Base-by-base conservation (phyloP, 2,113 vertebrate species). In the Telmatochromis sp. region DNA sequence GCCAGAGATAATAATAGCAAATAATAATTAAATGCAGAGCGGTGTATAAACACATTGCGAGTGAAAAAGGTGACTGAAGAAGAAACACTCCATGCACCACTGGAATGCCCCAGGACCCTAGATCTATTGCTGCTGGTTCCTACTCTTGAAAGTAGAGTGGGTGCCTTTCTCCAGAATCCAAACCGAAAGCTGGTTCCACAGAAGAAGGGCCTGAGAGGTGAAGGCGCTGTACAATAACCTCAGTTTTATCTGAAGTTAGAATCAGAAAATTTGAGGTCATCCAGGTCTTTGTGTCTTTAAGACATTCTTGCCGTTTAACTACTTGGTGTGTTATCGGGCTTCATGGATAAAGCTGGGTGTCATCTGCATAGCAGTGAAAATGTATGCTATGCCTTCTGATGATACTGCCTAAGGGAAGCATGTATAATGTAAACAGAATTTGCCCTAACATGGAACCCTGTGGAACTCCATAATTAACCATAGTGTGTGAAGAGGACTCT, bases 291-390 rank as follows among this genome's bases (percentile, higher is more conserved):
- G 1, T 21, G 0, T 37, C 19, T 37, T 65, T 1, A 65, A 37
- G 1, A 65, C 10, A 5, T 37, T 65, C 60, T 65, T 65, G 6
- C 33, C 0, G 0, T 65, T 65, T 65, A 65, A 65, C 60, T 65
- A 65, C 33, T 65, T 65, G 0, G 33, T 37, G 2, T 65, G 19
- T 37, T 65, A 13, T 37, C 7, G 4, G 33, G 60, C 3, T 65
- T 65, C 33, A 37, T 65, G 19, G 60, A 65, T 65, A 65, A 37
- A 65, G 33, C 33, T 65, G 60, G 60, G 60, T 65, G 60, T 37
- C 33, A 37, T 65, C 0, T 0, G 10, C 33, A 65, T 65, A 65
- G 31, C 60, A 37, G 31, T 65, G 17, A n/a, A 37, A 65, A 65
- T 65, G 31, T 37, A 12, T 65, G 31, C 60, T 65, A 37, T 65